Percentiles rank a stretch among this genome's conserved stretches.
phyloP scores from a whole-genome alignment of 2,113 vertebrate species.

The Pseudopodoces humilis region DNA sequence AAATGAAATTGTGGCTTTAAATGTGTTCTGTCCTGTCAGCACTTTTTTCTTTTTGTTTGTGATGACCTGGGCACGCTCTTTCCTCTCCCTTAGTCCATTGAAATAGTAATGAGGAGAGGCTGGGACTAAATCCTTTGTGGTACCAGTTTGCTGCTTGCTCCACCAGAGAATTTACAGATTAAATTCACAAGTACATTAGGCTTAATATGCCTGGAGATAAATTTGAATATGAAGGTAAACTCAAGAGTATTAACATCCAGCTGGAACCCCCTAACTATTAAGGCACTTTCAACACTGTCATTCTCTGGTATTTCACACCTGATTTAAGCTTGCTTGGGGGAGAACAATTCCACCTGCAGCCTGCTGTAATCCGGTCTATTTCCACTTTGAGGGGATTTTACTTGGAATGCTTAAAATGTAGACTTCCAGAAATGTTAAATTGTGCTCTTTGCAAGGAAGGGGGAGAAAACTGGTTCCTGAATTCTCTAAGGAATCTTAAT shows the following conservation, averaged over 20 bases:
- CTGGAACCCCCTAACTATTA: not conserved
- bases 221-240: not conserved
- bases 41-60: not conserved
- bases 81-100: not conserved
- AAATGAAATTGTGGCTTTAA: slow-evolving; percentile 15
- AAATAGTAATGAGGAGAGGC: not conserved
- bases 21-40: not conserved
- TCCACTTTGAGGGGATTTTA: not conserved
- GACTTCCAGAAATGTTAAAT: not conserved
- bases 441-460: not conserved
- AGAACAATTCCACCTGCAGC: not conserved
- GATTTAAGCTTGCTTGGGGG: not conserved
- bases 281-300: rapidly evolving
- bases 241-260: not conserved
- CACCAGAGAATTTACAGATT: not conserved
- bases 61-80: not conserved
- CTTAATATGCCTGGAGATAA: not conserved
- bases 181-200: not conserved
- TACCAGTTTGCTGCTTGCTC: not conserved
- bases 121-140: not conserved
- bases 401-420: not conserved
- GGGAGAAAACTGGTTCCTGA: not conserved
- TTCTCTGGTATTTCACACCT: not conserved
- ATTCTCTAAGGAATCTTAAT: not conserved
- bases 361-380: not conserved